These are phyloP conservation scores for Planococcus citri DNA, from an alignment of 1,140 invertebrate genomes.

Conservation along the genomic window DNA sequence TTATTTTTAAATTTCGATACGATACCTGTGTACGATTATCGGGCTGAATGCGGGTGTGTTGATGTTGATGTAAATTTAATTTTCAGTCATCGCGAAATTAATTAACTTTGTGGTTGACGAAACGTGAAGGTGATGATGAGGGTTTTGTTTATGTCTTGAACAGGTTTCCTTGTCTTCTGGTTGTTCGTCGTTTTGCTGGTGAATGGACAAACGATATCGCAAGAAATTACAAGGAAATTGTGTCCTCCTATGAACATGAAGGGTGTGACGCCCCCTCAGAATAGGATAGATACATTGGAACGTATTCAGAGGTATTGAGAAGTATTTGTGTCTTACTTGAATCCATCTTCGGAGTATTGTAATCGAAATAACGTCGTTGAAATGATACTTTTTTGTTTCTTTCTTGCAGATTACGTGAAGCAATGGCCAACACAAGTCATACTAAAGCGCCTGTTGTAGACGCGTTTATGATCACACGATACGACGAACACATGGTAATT, in stretches of 20 bases:
- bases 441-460: conserved; percentile 50
- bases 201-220: not conserved
- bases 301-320: conserved; percentile 39
- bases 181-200: not conserved
- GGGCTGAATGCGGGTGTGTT: no score
- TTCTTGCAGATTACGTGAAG: conserved; percentile 40
- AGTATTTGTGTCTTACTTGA: not conserved
- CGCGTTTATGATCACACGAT: conserved; percentile 61
- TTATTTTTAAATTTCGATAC: not conserved
- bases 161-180: not conserved
- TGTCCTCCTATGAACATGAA: conserved; percentile 26
- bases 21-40: no score
- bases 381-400: not conserved
- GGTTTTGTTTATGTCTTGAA: not conserved
- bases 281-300: conserved; percentile 33
- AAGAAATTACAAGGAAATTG: conserved; percentile 22
- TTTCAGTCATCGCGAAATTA: no score
- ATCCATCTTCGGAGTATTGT: not conserved
- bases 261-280: conserved; percentile 25
- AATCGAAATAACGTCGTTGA: not conserved
- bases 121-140: not conserved
- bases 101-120: no score
- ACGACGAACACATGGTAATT: conserved; percentile 68
- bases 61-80: no score
- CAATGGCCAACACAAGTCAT: conserved; percentile 48